Percentiles rank a stretch among this genome's conserved stretches.
Evolutionary conservation across 1,140 invertebrate species (phyloP).

Genomic region (Drosophila micromelanica): DNA sequence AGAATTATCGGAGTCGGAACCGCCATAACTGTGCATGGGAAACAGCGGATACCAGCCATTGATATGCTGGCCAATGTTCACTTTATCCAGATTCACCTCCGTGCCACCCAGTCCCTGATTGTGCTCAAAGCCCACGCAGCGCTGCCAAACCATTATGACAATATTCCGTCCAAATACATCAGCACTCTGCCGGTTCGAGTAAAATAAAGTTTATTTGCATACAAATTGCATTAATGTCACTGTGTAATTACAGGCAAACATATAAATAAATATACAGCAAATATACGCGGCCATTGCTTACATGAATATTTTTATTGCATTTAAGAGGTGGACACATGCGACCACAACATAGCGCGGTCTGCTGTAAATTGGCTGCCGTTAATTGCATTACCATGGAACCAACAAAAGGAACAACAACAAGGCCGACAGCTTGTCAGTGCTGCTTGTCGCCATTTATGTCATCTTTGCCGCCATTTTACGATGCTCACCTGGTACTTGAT

Average conservation of each 20-base stretch:
- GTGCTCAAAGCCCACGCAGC: conserved; percentile 93
- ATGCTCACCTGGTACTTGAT: conserved; percentile 90
- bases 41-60: conserved; percentile 96
- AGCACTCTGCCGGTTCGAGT: conserved; percentile 86
- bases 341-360: neutral
- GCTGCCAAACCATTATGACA: conserved; percentile 95
- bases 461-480: conserved; percentile 40
- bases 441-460: conserved; percentile 22
- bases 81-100: conserved; percentile 91
- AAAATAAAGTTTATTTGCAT: conserved; percentile 53
- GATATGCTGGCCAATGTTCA: conserved; percentile 91
- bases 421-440: neutral
- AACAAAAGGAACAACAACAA: conserved; percentile 3
- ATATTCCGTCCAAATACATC: conserved; percentile 90
- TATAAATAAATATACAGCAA: conserved; percentile 48
- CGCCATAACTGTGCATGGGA: conserved; percentile 90
- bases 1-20: conserved; percentile 88
- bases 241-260: conserved; percentile 59
- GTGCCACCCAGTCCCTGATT: conserved; percentile 94
- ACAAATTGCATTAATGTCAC: conserved; percentile 58
- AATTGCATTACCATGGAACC: conserved; percentile 66
- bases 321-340: neutral
- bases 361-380: conserved; percentile 53
- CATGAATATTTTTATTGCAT: conserved; percentile 9
- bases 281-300: neutral